phyloP scores from a whole-genome alignment of 2,888 invertebrate genomes.

The Phorcus lineatus region DNA sequence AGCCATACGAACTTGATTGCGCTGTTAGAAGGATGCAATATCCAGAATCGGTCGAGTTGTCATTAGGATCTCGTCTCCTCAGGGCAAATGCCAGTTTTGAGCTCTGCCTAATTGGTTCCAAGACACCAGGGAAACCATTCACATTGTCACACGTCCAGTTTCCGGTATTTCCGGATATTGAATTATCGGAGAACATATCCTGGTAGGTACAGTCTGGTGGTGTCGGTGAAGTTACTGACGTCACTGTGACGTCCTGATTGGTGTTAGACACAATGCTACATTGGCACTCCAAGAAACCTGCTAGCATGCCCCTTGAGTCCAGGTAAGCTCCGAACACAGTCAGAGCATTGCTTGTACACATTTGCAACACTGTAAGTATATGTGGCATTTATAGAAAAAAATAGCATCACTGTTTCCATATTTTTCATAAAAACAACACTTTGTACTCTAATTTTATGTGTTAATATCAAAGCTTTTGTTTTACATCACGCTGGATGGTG shows the following conservation, averaged over 20 bases:
- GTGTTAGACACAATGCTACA: background rate
- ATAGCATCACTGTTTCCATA: too few relatives aligned
- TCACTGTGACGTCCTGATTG: background rate
- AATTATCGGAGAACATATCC: background rate
- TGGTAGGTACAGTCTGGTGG: background rate
- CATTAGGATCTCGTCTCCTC: background rate
- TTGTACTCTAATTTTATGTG: too few relatives aligned
- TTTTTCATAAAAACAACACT: too few relatives aligned
- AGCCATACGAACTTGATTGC: background rate
- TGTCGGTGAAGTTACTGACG: background rate
- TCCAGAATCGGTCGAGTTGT: background rate
- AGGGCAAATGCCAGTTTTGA: background rate
- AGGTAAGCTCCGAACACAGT: background rate
- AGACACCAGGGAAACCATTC: background rate
- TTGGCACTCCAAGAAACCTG: background rate
- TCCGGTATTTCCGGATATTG: background rate
- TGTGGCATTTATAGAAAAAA: too few relatives aligned
- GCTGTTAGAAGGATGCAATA: background rate
- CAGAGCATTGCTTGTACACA: background rate
- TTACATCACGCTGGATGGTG: too few relatives aligned
- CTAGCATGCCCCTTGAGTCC: background rate
- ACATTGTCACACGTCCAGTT: background rate
- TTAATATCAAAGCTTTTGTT: too few relatives aligned
- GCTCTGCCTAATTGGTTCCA: background rate
- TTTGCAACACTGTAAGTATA: background rate